Base-by-base conservation (phyloP, 2,797 vertebrate species). In the Xenopus petersii region DNA sequence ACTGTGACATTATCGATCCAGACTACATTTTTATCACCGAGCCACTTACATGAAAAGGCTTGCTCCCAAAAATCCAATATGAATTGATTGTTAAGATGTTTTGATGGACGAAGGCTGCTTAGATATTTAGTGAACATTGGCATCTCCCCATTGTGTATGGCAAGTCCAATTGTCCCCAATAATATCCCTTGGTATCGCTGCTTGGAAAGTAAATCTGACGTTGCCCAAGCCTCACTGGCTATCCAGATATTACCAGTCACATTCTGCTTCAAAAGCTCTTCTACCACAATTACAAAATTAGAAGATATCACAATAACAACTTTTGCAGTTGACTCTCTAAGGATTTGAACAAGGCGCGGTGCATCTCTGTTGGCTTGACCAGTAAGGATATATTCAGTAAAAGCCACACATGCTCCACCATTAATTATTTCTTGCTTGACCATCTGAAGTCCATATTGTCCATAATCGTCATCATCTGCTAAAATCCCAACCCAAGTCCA, bases 221-320 rank as follows among this genome's bases (percentile, higher is more conserved):
- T 66, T 5, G 17, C 59, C 74, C 74, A 76, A 48, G 60, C 15
- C 48, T 76, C 55, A 17, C 10, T 71, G 10, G 49, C 68, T 2
- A 76, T 21, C 68, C 54, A 56, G 13, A 10, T 56, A 16, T 16
- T 56, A 15, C 54, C 54, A 56, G 54, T 56, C 16, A 56, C 74
- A 17, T 76, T 71, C 17, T 70, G 66, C 6, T 68, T 36, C 30
- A 70, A 49, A 12, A 56, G 33, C 13, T 64, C 67, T 2, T 12
- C 10, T 2, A 75, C 46, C n/a, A 75, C 54, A 2, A 17, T 2
- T 2, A 5, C 12, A 5, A 64, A 12, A 5, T 70, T 60, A n/a
- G 8, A n/a, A 24, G 26, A 55, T 21, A 64, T 56, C 4, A 70
- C 66, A 24, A 75, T 17, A 11, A 70, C n/a, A 4, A 70, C 73